Conservation (phyloP, 2,797 vertebrate species). For the Myiothlypis coronata region DNA sequence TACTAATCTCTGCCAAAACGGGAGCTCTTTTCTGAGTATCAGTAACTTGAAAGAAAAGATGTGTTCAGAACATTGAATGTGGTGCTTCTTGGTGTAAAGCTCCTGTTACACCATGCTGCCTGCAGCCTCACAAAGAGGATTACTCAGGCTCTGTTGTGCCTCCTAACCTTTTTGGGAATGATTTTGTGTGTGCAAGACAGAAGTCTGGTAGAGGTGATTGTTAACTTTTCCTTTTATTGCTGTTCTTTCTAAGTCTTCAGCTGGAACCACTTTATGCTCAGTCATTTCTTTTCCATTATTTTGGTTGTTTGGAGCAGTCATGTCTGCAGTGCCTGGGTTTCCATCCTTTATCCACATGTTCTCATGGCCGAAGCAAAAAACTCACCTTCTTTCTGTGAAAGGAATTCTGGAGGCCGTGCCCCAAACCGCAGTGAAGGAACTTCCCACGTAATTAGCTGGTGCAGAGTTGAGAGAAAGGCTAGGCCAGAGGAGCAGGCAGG, state of each 20-base stretch:
- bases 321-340: not conserved
- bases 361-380: not conserved
- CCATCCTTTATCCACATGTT: not conserved
- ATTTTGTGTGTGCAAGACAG: not conserved
- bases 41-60: conserved; percentile 16
- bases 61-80: not conserved
- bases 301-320: not conserved
- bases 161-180: not conserved
- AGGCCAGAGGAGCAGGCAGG: not conserved
- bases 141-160: not conserved
- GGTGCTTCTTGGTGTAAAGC: not conserved
- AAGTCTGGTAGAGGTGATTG: not conserved
- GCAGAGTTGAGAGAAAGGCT: not conserved
- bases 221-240: not conserved
- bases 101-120: not conserved
- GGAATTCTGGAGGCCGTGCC: not conserved
- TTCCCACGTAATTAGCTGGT: not conserved
- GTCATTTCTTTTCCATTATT: not conserved
- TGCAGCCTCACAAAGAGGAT: conserved; percentile 21
- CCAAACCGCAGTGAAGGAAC: not conserved
- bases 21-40: not conserved
- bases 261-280: not conserved
- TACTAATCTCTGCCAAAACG: conserved; percentile 13
- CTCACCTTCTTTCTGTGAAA: not conserved
- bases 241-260: not conserved